phyloP scores from a whole-genome alignment of 2,113 vertebrate genomes.

The Myocastor coypus region DNA sequence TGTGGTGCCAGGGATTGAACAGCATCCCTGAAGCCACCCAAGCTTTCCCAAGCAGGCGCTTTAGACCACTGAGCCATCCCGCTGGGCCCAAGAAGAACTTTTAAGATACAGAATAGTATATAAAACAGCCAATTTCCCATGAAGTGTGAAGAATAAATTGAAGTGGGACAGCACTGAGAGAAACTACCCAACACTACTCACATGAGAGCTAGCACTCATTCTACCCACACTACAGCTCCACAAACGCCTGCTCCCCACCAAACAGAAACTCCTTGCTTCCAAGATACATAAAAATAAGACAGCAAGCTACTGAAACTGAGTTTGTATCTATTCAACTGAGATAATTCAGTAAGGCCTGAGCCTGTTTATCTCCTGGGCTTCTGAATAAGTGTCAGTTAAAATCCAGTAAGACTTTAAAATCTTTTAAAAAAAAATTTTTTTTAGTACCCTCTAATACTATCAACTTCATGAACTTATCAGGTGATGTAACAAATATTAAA shows the following conservation, averaged over 20 bases:
- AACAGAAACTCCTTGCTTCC: background rate
- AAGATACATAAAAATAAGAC: background rate
- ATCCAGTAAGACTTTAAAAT: conserved; percentile 22
- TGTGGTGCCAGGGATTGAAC: too few species aligned
- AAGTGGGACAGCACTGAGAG: background rate
- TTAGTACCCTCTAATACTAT: background rate
- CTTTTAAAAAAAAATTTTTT: background rate
- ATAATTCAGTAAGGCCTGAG: background rate
- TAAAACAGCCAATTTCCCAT: background rate
- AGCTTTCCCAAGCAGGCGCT: too few species aligned
- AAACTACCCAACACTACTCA: background rate
- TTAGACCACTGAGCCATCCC: too few species aligned
- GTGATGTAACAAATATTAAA: background rate
- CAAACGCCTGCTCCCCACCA: background rate
- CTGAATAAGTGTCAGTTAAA: background rate
- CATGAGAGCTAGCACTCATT: background rate
- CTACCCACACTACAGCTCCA: background rate
- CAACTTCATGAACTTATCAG: background rate
- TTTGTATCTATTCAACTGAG: background rate
- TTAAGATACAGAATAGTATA: background rate
- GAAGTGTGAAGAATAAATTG: background rate
- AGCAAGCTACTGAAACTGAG: background rate
- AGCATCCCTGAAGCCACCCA: too few species aligned
- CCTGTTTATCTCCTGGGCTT: background rate
- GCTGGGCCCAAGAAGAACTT: too few species aligned